Evolutionary conservation across 2,888 invertebrate species (phyloP), one percentile per base, ranked within the genome.

Genomic region (Leuctra nigra): DNA sequence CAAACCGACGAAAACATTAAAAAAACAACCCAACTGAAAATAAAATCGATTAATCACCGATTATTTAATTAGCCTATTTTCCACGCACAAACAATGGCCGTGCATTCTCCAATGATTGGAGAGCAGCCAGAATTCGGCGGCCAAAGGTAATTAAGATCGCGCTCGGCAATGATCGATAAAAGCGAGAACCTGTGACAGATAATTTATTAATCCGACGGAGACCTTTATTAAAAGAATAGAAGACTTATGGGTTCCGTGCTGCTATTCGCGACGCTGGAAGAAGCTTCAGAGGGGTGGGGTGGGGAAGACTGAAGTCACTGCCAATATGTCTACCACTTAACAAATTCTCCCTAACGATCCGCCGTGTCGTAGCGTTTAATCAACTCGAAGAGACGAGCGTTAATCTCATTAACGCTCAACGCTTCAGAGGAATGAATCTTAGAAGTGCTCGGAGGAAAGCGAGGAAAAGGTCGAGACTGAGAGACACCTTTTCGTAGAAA

Each of bases 211-310:
- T 73, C 69, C 70, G 64, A 62, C 60, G 58, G 61, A 55, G 67
- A 66, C 69, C 69, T 72, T 75, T 73, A 75, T 75, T 74, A 73
- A 74, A 75, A 75, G 72, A 74, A 73, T 73, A 67, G 70, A 69
- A 73, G 72, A 73, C 72, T 73, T 73, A 74, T 74, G 70, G 74
- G 73, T 72, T 14, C 22, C 33, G 50, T 50, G 50, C 50, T 35
- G 33, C 33, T 50, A 50, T 50, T 50, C 50, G 50, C 18, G 44
- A 44, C n/a, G 22, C 35, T 22, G 16, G 50, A 6, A 50, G 47
- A 2, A 4, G 24, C 11, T 47, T 9, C 13, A 47, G 16, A 11
- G 22, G 25, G 25, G 16, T 6, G 29, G 35, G 50, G 50, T 33
- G 44, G 4, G 4, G 23, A n/a, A 44, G 44, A 44, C 44, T 44